Base-by-base conservation (phyloP, 2,113 vertebrate species). In the Odontophorus gujanensis region DNA sequence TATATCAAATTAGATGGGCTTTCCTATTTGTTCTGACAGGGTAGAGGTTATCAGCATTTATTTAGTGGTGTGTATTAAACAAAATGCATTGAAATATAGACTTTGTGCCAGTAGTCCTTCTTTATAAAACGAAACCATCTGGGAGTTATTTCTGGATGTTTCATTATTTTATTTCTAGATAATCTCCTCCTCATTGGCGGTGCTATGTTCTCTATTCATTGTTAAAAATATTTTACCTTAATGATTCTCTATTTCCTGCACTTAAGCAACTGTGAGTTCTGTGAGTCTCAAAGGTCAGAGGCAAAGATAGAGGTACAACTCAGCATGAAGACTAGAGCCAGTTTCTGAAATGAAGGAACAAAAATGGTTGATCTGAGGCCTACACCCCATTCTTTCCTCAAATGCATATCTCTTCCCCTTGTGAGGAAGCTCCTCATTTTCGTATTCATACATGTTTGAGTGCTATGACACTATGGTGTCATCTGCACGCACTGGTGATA, bases 131-230 rank as follows among this genome's bases (percentile, higher is more conserved):
- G 1, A 69, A 88, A 68, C 7, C 9, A 36, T 85, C 47, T 96
- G 77, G 40, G 84, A 96, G 62, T 79, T 92, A 93, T 90, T 81
- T 62, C 90, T 79, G 80, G 40, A 55, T 69, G 28, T 8, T 50
- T 45, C 66, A 67, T 43, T 91, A 28, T 86, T 87, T 87, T 93
- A 85, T 82, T 93, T 92, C 96, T 85, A 90, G 66, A 53, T 76
- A 84, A 90, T 61, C n/a, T 55, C 38, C 92, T 96, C 77, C 68
- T 93, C 11, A 62, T 13, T 84, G 73, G 15, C 7, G 5, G 21
- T 72, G 15, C 7, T 65, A 15, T 75, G 62, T 88, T 96, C 47
- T 96, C 11, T 8, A 69, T 91, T 91, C 68, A 63, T 55, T 72
- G 67, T 94, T 80, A 92, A 95, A 94, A 85, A 85, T 78, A 74